phyloP scores from a whole-genome alignment of 2,797 vertebrate genomes.

The Semotilus atromaculatus region DNA sequence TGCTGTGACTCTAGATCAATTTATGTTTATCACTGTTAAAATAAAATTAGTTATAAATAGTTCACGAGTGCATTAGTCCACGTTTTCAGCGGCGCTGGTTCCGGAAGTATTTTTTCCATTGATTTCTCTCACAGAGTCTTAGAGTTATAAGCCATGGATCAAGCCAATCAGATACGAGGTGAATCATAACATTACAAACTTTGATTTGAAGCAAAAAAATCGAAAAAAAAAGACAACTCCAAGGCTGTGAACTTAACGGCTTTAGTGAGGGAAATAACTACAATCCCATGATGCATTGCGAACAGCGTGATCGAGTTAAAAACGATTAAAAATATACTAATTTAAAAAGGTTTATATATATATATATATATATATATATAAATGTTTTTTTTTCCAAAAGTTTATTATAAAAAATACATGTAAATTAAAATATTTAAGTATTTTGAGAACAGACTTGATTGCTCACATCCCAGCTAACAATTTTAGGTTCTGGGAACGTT shows the following conservation, averaged over 20 bases:
- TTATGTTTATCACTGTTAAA: neutral
- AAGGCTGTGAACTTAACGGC: neutral
- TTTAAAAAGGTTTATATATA: neutral
- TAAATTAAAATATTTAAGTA: neutral
- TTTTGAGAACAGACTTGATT: neutral
- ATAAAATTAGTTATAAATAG: neutral
- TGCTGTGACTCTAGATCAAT: neutral
- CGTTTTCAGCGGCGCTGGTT: neutral
- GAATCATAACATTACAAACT: neutral
- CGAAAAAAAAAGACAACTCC: accelerated
- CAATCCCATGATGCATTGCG: neutral
- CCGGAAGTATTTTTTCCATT: neutral
- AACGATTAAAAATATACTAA: accelerated
- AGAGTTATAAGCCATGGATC: neutral
- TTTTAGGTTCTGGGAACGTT: too few species aligned
- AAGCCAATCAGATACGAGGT: too few species aligned
- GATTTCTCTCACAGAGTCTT: too few species aligned
- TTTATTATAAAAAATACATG: neutral
- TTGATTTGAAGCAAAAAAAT: neutral
- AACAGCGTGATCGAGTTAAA: neutral
- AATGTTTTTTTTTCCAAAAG: too few species aligned
- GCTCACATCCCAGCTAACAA: too few species aligned
- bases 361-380: too few species aligned
- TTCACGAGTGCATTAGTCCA: too few species aligned
- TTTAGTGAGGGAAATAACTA: neutral